Conservation (phyloP, 2,113 vertebrate species). For the Burhinus oedicnemus region DNA sequence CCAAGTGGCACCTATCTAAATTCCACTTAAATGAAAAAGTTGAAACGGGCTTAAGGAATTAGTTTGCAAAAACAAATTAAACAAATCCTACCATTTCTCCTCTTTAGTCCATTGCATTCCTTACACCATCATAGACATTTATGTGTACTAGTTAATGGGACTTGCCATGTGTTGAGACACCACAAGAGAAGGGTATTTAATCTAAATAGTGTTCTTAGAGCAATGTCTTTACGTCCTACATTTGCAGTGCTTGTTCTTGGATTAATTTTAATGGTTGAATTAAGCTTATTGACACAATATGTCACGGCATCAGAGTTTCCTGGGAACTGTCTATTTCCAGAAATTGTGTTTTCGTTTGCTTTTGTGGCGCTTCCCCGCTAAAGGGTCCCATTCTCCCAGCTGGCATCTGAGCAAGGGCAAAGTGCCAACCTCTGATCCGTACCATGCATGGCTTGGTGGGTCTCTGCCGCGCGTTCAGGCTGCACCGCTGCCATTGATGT, state of each 20-base stretch:
- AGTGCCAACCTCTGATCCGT: not conserved
- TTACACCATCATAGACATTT: not conserved
- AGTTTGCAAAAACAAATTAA: not conserved
- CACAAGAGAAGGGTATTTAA: not conserved
- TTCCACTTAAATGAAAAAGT: slow-evolving; percentile 37
- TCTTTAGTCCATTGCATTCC: not conserved
- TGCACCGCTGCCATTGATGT: not conserved
- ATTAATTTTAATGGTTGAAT: not conserved
- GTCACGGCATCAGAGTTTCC: fast-evolving
- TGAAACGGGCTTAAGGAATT: slow-evolving; percentile 11
- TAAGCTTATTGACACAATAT: not conserved
- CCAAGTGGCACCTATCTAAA: slow-evolving; percentile 78
- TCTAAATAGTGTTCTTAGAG: not conserved
- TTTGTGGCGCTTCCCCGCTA: not conserved
- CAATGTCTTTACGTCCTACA: not conserved
- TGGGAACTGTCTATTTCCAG: not conserved
- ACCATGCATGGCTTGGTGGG: fast-evolving
- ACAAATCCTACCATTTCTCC: not conserved
- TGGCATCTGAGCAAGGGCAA: not conserved
- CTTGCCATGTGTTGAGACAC: not conserved
- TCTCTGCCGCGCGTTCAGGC: not conserved
- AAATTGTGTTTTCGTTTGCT: not conserved
- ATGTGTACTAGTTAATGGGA: not conserved
- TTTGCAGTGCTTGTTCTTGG: not conserved
- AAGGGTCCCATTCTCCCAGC: not conserved